Base-by-base conservation (phyloP, 2,888 invertebrate species). In the Acheta domesticus region DNA sequence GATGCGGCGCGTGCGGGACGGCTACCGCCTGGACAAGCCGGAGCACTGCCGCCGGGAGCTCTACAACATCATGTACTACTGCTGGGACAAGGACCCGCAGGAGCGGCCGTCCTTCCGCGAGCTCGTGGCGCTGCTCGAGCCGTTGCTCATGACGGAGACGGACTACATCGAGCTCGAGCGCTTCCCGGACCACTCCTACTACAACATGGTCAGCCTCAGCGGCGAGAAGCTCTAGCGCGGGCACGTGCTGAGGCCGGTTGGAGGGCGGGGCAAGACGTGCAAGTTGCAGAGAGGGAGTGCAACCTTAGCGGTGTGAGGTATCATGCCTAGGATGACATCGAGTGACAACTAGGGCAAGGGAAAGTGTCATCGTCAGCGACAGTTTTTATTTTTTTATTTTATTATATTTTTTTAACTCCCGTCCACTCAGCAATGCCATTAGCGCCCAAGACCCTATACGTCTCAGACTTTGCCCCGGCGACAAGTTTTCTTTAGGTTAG, bases 61-160 rank as follows among this genome's bases (percentile, higher is more conserved):
- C 1, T 97, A 96, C 88, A 96, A 96, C 84, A 94, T 97, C 79
- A 97, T 97, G 97, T 96, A 94, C 86, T 96, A 96, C 86, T 98
- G 97, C 86, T 98, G 98, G 98, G 94, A 95, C 82, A 93, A 93
- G 19, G 93, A 95, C 84, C 91, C 96, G 0, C 91, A 92, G n/a
- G 91, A 93, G 81, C 88, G 98, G 80, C 97, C 97, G 0, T 91
- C 93, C 77, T 98, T 98, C 87, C 89, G 90, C 1, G 96, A 97
- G 86, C 91, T 96, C 23, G 93, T 95, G 3, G 89, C 91, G 79
- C 90, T 95, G 86, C 88, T 97, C 78, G 96, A 96, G 86, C 92
- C 93, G 82, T 89, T 98, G 21, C 88, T 98, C 79, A 91, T 96
- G 84, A 94, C 94, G 76, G 96, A 97, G 87, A 96, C 95, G 83